Conservation (phyloP, 2,888 invertebrate species). For the Gastrophysa polygoni region DNA sequence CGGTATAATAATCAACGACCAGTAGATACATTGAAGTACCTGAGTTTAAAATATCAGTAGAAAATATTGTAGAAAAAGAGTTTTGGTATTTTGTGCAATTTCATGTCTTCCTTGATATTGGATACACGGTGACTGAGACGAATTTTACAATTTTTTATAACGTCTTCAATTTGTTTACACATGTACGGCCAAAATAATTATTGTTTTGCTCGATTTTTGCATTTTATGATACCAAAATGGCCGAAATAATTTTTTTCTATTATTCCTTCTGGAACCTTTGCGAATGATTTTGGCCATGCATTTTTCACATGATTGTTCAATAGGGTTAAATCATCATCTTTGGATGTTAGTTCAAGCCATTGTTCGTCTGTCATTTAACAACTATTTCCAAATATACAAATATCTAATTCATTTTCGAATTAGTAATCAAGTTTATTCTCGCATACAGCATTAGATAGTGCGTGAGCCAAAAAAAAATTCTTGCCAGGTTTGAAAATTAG, state of each 20-base stretch:
- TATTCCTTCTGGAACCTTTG: too few relatives aligned
- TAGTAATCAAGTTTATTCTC: background rate
- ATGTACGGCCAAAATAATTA: slow-evolving; percentile 31
- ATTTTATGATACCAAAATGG: slow-evolving; percentile 6
- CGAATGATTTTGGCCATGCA: too few relatives aligned
- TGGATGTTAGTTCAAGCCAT: too few relatives aligned
- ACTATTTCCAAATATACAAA: background rate
- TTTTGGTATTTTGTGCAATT: slow-evolving; percentile 19
- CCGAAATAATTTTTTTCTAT: background rate
- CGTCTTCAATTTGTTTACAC: slow-evolving; percentile 26
- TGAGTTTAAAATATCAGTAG: slow-evolving; percentile 27
- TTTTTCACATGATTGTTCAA: too few relatives aligned
- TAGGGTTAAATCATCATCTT: too few relatives aligned
- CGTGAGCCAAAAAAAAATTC: slow-evolving; percentile 9
- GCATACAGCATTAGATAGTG: background rate
- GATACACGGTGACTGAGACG: slow-evolving; percentile 21
- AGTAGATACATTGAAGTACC: slow-evolving; percentile 19
- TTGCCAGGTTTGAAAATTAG: slow-evolving; percentile 21
- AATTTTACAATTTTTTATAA: slow-evolving; percentile 17
- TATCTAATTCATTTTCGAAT: slow-evolving; percentile 1
- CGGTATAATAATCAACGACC: slow-evolving; percentile 27
- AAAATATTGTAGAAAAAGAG: slow-evolving; percentile 20
- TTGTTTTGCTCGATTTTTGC: slow-evolving; percentile 19
- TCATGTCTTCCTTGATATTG: slow-evolving; percentile 22
- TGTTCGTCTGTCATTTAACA: background rate